Conservation (phyloP, 2,888 invertebrate genomes). For the Didymodactylos carnosus region DNA sequence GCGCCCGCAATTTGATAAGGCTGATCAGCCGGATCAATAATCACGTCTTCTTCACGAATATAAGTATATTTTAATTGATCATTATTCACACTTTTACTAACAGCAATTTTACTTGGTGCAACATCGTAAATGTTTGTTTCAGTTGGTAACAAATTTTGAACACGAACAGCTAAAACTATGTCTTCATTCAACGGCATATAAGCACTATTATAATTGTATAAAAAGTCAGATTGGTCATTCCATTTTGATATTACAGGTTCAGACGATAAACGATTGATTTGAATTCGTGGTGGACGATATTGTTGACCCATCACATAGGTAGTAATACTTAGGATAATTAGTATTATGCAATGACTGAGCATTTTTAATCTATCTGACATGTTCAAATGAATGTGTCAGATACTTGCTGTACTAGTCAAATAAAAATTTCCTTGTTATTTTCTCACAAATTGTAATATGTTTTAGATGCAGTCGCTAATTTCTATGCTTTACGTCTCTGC, state of each 20-base stretch:
- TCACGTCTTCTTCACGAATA: background rate
- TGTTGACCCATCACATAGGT: too few relatives aligned
- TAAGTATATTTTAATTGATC: background rate
- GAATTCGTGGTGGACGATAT: background rate
- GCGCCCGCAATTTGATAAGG: background rate
- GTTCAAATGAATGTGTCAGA: too few relatives aligned
- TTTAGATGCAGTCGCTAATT: too few relatives aligned
- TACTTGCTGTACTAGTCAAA: too few relatives aligned
- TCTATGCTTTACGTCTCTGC: too few relatives aligned
- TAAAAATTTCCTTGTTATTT: too few relatives aligned
- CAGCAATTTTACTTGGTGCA: background rate
- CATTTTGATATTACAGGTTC: background rate
- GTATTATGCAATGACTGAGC: too few relatives aligned
- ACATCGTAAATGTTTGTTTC: background rate
- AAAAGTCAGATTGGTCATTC: background rate
- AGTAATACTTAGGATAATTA: too few relatives aligned
- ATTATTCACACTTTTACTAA: background rate
- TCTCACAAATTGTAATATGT: too few relatives aligned
- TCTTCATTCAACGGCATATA: background rate
- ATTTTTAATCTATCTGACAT: too few relatives aligned
- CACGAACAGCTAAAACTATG: background rate
- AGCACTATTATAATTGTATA: background rate
- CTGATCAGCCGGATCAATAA: background rate
- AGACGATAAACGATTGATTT: background rate
- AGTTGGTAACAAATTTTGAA: background rate